Conservation (phyloP, 2,888 invertebrate species). For the Cepaea hortensis region DNA sequence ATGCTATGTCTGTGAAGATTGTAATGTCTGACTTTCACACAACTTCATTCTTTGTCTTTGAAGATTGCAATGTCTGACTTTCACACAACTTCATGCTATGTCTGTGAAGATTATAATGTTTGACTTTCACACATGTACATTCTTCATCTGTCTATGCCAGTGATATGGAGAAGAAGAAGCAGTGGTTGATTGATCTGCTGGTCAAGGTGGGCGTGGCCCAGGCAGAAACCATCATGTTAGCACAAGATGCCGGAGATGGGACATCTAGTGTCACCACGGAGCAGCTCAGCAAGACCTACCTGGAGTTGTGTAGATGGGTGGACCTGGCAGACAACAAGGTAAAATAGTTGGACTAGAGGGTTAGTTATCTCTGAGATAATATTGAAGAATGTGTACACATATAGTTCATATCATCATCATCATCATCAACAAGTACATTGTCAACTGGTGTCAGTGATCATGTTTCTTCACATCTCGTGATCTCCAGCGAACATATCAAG, state of each 20-base stretch:
- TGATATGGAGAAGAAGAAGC: constrained; percentile 90
- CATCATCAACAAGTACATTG: too few species aligned
- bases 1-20: neutral
- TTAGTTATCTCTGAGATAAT: neutral
- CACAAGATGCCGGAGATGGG: constrained; percentile 79
- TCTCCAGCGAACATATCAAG: too few species aligned
- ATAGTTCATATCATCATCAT: too few species aligned
- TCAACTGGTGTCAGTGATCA: too few species aligned
- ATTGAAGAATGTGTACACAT: too few species aligned
- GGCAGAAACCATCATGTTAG: constrained; percentile 79
- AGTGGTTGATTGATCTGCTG: constrained; percentile 87
- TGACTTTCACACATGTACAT: neutral
- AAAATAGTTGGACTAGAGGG: constrained; percentile 48
- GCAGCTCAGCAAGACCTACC: constrained; percentile 82
- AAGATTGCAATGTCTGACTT: neutral
- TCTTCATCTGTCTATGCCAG: constrained; percentile 75
- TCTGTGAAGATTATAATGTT: neutral
- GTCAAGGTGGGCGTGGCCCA: constrained; percentile 76
- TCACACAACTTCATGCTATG: neutral
- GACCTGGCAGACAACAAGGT: constrained; percentile 89
- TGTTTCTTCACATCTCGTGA: too few species aligned
- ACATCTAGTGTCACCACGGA: constrained; percentile 75
- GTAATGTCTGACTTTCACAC: neutral
- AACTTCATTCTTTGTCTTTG: too few species aligned
- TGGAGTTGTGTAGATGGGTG: constrained; percentile 87